phyloP scores from a whole-genome alignment of 2,888 invertebrate species.

The Pomacea canaliculata region DNA sequence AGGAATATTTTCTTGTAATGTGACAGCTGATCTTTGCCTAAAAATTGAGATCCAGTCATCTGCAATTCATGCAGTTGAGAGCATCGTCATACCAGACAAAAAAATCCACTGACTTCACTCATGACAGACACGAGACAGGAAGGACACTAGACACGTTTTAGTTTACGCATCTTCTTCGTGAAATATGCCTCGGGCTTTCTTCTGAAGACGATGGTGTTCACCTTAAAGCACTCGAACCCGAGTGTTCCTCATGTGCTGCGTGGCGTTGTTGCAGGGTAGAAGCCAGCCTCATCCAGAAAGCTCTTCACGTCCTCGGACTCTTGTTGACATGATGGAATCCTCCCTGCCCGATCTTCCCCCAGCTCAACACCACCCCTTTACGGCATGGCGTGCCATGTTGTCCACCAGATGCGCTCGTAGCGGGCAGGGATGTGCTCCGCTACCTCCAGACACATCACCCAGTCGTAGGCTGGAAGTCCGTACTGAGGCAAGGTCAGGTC shows the following conservation, averaged over 20 bases:
- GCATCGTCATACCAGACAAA: too few species aligned
- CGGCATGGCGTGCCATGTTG: constrained; percentile 41
- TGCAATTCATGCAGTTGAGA: too few species aligned
- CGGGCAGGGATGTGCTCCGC: constrained; percentile 47
- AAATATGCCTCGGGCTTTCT: not conserved
- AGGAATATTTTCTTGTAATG: too few species aligned
- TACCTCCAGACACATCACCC: constrained; percentile 45
- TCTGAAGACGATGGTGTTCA: constrained; percentile 36
- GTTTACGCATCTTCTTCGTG: too few species aligned
- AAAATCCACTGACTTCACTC: too few species aligned
- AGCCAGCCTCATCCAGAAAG: constrained; percentile 33
- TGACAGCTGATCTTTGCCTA: too few species aligned
- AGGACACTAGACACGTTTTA: too few species aligned
- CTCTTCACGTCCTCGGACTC: constrained; percentile 33
- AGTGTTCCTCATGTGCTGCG: constrained; percentile 20
- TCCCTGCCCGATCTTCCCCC: constrained; percentile 45
- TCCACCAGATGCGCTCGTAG: constrained; percentile 39
- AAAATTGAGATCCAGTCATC: too few species aligned
- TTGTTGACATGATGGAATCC: constrained; percentile 42
- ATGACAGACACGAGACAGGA: too few species aligned
- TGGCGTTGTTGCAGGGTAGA: constrained; percentile 25
- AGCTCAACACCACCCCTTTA: constrained; percentile 43
- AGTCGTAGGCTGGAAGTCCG: constrained; percentile 45
- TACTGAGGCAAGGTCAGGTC: constrained; percentile 46
- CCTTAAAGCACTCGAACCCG: constrained; percentile 35